Evolutionary conservation across 2,888 invertebrate genomes (phyloP).

Genomic region (Chymomyza fuscimana): DNA sequence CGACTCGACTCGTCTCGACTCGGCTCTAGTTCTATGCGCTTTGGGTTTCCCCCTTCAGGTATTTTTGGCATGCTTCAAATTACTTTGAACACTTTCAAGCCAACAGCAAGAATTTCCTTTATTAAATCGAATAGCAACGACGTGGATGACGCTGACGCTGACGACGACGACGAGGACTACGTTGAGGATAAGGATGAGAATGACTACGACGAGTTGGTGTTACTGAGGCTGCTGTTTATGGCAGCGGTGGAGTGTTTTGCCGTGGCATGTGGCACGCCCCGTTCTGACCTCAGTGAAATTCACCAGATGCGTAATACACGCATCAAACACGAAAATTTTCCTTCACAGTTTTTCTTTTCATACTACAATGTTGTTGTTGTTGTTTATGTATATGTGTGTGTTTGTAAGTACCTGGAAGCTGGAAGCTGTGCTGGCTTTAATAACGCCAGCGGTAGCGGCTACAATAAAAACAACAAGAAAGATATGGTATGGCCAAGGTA

Average conservation of each 20-base stretch:
- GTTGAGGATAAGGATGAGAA: background rate
- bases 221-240: conserved; percentile 19
- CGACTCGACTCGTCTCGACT: conserved; percentile 9
- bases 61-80: conserved; percentile 73
- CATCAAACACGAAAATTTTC: conserved; percentile 60
- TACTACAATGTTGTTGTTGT: background rate
- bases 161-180: background rate
- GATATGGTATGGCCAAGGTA: background rate
- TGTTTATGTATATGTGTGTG: background rate
- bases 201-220: background rate
- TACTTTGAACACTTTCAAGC: conserved; percentile 69
- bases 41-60: conserved; percentile 39
- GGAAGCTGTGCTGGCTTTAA: background rate
- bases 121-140: conserved; percentile 64
- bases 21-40: conserved; percentile 5
- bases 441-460: conserved; percentile 18
- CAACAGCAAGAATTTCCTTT: conserved; percentile 63
- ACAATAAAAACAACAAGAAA: conserved; percentile 34
- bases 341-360: background rate
- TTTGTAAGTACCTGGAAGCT: conserved; percentile 38
- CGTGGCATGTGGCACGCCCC: conserved; percentile 46
- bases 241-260: conserved; percentile 5
- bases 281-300: conserved; percentile 50
- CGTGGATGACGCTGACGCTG: background rate
- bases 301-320: conserved; percentile 70